Evolutionary conservation across 2,888 invertebrate genomes (phyloP).

Genomic region (Unio pictorum): DNA sequence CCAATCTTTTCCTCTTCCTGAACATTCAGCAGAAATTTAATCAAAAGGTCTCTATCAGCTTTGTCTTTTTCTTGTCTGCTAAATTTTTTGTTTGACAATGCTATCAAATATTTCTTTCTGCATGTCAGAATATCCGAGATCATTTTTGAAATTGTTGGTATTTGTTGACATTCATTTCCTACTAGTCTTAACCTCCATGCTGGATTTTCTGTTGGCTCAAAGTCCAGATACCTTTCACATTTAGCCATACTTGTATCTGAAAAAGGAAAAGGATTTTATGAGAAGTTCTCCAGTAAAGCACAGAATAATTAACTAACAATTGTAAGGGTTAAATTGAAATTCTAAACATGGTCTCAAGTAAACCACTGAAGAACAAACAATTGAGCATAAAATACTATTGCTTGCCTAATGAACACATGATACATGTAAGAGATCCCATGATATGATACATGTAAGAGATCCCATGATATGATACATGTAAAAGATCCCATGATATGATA

Average conservation of each 20-base stretch:
- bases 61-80: background rate
- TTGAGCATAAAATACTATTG: too few relatives aligned
- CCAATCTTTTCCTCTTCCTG: conserved; percentile 11
- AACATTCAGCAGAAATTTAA: conserved; percentile 5
- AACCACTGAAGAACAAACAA: too few relatives aligned
- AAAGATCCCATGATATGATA: too few relatives aligned
- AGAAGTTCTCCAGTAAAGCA: too few relatives aligned
- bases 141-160: conserved; percentile 9
- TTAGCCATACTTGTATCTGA: too few relatives aligned
- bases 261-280: background rate
- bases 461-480: too few relatives aligned
- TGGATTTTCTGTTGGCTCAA: conserved; percentile 9
- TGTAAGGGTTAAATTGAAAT: too few relatives aligned
- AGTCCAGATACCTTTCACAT: background rate
- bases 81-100: background rate
- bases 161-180: background rate
- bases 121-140: conserved; percentile 2
- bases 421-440: too few relatives aligned
- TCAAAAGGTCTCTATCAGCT: background rate
- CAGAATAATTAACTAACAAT: too few relatives aligned
- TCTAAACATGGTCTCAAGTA: too few relatives aligned
- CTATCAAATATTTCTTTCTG: background rate
- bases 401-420: too few relatives aligned
- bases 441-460: too few relatives aligned
- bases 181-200: conserved; percentile 3